Evolutionary conservation across 2,888 invertebrate genomes (phyloP).

Genomic region (Lamellibrachia satsuma): DNA sequence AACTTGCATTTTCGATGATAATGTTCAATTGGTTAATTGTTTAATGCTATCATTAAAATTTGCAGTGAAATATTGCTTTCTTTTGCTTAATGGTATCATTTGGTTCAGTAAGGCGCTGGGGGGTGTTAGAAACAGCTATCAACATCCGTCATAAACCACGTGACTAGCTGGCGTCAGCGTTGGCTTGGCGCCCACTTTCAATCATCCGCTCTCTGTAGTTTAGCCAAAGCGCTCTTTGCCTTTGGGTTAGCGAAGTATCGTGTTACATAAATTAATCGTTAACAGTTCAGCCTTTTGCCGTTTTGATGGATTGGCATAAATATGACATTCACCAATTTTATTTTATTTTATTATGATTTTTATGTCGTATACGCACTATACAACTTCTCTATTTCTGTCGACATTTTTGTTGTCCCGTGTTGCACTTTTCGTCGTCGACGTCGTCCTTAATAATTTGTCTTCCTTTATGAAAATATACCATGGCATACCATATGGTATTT

Average conservation of each 20-base stretch:
- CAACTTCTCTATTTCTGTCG: no score
- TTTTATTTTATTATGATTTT: background rate
- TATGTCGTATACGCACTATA: no score
- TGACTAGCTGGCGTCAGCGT: background rate
- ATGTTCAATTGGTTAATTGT: background rate
- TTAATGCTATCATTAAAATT: background rate
- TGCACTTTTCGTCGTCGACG: no score
- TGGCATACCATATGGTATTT: no score
- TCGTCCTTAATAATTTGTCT: no score
- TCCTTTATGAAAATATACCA: no score
- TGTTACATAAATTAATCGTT: background rate
- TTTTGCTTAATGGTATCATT: background rate
- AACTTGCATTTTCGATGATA: background rate
- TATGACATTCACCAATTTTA: background rate
- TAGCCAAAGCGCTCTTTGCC: background rate
- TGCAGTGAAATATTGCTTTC: background rate
- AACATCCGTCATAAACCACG: background rate
- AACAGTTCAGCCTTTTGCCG: background rate
- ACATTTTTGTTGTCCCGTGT: no score
- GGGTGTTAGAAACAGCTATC: background rate
- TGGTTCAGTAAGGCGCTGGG: background rate
- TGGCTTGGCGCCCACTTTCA: slow-evolving; percentile 17
- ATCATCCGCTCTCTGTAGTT: background rate
- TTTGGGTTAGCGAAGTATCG: background rate
- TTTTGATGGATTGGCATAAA: background rate